Percentiles rank a stretch among this genome's conserved stretches.
These are phyloP conservation scores for Aphelocoma californica DNA, from an alignment of 2,797 vertebrate species.

Conservation along the genomic window DNA sequence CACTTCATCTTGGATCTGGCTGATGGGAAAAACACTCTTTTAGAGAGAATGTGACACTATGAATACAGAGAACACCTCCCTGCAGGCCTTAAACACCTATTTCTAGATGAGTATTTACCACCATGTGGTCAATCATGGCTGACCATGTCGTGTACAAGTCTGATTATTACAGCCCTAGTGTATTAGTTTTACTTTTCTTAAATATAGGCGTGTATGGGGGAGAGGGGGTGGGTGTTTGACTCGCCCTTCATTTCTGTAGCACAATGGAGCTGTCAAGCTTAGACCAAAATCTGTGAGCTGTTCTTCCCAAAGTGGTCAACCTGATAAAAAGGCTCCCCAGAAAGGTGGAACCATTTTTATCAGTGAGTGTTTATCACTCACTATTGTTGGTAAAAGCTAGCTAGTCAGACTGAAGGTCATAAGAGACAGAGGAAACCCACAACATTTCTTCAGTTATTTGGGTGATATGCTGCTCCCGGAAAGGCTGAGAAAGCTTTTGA, in stretches of 20 bases:
- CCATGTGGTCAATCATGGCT: not conserved
- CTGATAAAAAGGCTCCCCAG: not conserved
- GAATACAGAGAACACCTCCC: not conserved
- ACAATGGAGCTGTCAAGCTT: not conserved
- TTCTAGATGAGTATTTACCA: constrained; percentile 35
- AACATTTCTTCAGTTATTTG: not conserved
- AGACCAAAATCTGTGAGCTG: not conserved
- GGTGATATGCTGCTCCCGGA: not conserved
- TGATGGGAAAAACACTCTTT: constrained; percentile 35
- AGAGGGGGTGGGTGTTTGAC: not conserved
- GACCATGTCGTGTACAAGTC: not conserved
- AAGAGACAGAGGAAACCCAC: not conserved
- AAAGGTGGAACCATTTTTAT: not conserved
- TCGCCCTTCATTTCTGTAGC: not conserved
- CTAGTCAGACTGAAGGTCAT: not conserved
- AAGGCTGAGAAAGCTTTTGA: not conserved
- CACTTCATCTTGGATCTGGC: not conserved
- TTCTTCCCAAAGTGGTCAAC: not conserved
- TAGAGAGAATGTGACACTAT: not conserved
- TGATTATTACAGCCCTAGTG: not conserved
- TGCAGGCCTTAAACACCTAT: not conserved
- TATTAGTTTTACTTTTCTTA: constrained; percentile 5
- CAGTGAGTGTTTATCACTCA: not conserved
- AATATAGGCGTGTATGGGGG: rapidly evolving
- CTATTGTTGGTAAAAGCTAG: not conserved